A percentile compares a stretch with the other conserved stretches of the same genome.
Evolutionary conservation across 2,888 invertebrate genomes (phyloP).

Genomic region (Shargacucullia verbasci): DNA sequence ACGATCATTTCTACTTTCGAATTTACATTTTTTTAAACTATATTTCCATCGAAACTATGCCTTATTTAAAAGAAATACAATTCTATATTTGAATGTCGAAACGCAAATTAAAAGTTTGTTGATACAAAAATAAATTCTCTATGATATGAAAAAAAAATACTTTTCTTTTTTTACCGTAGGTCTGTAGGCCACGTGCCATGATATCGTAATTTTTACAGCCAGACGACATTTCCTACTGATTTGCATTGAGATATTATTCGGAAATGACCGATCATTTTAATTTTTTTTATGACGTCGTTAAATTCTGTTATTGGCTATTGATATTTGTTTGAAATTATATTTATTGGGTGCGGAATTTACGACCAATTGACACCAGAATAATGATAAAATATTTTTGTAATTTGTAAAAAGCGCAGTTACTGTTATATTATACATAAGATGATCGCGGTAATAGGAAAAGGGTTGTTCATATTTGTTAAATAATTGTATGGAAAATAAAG

Average conservation of each 20-base stretch:
- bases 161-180: constrained; percentile 46
- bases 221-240: constrained; percentile 62
- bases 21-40: constrained; percentile 32
- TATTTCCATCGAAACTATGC: constrained; percentile 25
- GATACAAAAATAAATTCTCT: constrained; percentile 42
- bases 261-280: constrained; percentile 60
- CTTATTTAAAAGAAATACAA: constrained; percentile 34
- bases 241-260: constrained; percentile 72
- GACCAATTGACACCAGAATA: constrained; percentile 35
- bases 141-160: constrained; percentile 32
- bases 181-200: constrained; percentile 58
- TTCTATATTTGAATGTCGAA: constrained; percentile 14
- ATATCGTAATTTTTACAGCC: constrained; percentile 63
- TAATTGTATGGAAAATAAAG: too few species aligned
- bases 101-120: constrained; percentile 15
- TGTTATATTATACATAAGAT: not conserved
- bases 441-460: not conserved
- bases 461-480: not conserved
- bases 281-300: constrained; percentile 48
- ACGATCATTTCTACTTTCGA: constrained; percentile 55
- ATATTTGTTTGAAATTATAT: constrained; percentile 46
- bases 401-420: constrained; percentile 14
- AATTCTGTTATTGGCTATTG: constrained; percentile 61
- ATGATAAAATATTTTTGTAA: constrained; percentile 6
- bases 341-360: constrained; percentile 39